Evolutionary conservation across 2,113 vertebrate genomes (phyloP), one percentile per base, ranked within the genome.

Genomic region (Leptobrachium ailaonicum): DNA sequence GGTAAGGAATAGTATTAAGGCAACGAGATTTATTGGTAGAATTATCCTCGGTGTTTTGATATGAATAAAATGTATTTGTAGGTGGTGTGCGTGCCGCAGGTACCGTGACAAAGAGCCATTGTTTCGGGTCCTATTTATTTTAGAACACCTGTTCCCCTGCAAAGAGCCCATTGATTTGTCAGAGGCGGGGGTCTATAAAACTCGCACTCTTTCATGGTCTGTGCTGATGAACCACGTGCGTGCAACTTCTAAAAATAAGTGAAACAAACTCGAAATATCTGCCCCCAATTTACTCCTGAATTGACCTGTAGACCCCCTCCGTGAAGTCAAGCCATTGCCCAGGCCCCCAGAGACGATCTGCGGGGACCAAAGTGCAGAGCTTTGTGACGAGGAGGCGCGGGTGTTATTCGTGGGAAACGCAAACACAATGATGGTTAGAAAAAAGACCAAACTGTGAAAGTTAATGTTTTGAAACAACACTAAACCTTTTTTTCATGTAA

Each of bases 231-330:
- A 44, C 50, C 60, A 13, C 44, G 41, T 78, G 41, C 11, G 11
- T 13, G 54, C 32, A 47, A 56, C 87, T 87, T 75, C 91, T 93
- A 89, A 89, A 92, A 92, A 92, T 91, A 91, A 89, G 88, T 88
- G 88, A 87, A 86, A 90, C 20, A 89, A 89, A 88, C 87, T 94
- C 89, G 88, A 92, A 89, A 96, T 95, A 96, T 95, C 96, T 98
- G 95, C 95, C 95, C 96, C 92, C 92, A 96, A 96, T 98, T 97
- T 96, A 96, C 94, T 97, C 91, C 89, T 87, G 87, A 56, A 32
- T 88, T 95, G 96, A 98, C 96, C 96, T 92, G 81, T 75, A 87
- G 93, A 95, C 96, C 90, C 87, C 88, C 84, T 91, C 92, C 91
- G 90, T 96, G 91, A 88, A 85, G 91, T 87, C 88, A 90, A 71